Base-by-base conservation (phyloP, 2,113 vertebrate genomes). In the Engystomops pustulosus region DNA sequence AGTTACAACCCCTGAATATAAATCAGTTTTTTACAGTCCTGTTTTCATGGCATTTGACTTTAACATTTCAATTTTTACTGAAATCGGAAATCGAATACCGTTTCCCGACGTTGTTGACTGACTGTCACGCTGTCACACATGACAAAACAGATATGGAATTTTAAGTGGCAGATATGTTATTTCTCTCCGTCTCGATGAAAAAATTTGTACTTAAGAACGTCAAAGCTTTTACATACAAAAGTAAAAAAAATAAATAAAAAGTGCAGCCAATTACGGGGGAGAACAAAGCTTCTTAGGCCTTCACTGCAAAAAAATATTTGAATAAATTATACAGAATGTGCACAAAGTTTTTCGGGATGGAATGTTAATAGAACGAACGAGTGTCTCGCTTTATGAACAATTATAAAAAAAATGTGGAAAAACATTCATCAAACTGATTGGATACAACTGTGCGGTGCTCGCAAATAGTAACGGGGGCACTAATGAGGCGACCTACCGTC, bases 281-380 rank as follows among this genome's bases (percentile, higher is more conserved):
- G n/a, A 15, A 36, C 51, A 77, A 34, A 55, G 30, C 74, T 36
- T n/a, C n/a, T n/a, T 12, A 12, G 32, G 10, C 3, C 17, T 14
- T 55, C 11, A 77, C 5, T 38, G 74, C n/a, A 55, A 36, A 75
- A 51, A 32, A 9, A 10, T 6, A 14, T 55, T 76, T 38, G 9
- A 36, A 55, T 38, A 51, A 14, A 38, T 77, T 77, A 38, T n/a
- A 23, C 34, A 36, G 15, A n/a, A n/a, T n/a, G n/a, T n/a, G n/a
- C n/a, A 34, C 32, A 77, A 77, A 53, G 74, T n/a, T 41, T 41
- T 41, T 41, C 38, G 20, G 32, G 30, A 77, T 23, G 9, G 74
- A 55, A 77, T 58, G 49, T 25, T 77, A 58, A 58, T 77, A 77
- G 36, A 36, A 12, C 17, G 32, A 11, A n/a, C n/a, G n/a, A n/a